phyloP scores from a whole-genome alignment of 2,888 invertebrate genomes.

The Euzetes globulus region DNA sequence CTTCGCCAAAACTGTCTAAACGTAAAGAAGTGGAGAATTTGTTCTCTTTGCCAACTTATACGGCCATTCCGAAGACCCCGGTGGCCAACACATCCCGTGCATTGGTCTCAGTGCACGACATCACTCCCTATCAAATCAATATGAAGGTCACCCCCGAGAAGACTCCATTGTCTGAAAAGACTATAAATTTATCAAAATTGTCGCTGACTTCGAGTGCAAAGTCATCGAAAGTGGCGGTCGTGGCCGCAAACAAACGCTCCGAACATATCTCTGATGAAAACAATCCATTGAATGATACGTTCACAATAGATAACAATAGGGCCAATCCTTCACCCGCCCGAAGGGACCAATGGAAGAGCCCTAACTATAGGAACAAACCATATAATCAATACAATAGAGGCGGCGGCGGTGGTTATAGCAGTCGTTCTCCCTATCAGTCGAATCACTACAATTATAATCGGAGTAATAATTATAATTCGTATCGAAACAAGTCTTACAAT shows the following conservation, averaged over 20 bases:
- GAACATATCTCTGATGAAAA: neutral
- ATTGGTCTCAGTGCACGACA: neutral
- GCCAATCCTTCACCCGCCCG: neutral
- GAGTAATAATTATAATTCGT: neutral
- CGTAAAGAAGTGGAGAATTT: conserved; percentile 10
- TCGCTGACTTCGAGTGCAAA: neutral
- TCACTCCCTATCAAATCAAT: neutral
- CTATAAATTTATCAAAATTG: neutral
- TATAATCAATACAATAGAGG: neutral
- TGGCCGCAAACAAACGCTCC: neutral
- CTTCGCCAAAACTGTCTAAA: conserved; percentile 1
- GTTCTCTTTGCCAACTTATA: conserved; percentile 21
- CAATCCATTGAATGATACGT: conserved; percentile 13
- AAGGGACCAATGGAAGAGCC: neutral
- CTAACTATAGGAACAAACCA: neutral
- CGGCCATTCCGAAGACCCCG: neutral
- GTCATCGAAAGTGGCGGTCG: conserved; percentile 18
- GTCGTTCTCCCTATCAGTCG: neutral
- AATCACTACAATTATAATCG: neutral
- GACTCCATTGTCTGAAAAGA: neutral
- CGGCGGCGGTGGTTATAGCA: neutral
- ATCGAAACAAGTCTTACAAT: neutral
- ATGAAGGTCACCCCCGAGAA: neutral
- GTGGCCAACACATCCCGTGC: conserved; percentile 5
- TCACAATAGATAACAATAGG: neutral